Evolutionary conservation across 2,113 vertebrate species (phyloP).

Genomic region (Tricholaema leucomelas): DNA sequence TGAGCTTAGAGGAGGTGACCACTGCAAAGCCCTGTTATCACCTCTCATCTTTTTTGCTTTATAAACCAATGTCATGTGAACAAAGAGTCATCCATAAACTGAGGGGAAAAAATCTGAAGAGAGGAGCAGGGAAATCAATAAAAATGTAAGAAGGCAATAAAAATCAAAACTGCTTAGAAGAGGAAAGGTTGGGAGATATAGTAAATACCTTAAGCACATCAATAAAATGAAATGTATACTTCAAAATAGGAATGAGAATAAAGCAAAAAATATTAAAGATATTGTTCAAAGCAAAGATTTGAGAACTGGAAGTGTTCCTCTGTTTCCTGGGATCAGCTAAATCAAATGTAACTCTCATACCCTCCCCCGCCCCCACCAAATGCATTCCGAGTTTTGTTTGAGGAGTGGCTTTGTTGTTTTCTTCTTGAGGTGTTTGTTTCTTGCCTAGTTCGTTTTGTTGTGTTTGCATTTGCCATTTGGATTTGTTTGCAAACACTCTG

Average conservation of each 20-base stretch:
- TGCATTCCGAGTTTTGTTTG: accelerated
- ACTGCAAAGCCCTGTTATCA: slow-evolving; percentile 43
- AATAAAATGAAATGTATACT: slow-evolving; percentile 35
- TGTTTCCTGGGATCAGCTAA: background rate
- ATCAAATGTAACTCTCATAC: background rate
- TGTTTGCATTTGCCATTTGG: background rate
- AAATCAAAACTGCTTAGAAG: slow-evolving; percentile 50
- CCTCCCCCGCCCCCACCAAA: background rate
- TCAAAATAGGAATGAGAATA: slow-evolving; percentile 35
- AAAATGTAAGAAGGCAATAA: slow-evolving; percentile 45
- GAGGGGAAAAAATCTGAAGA: slow-evolving; percentile 1
- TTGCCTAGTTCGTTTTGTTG: background rate
- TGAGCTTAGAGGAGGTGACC: background rate
- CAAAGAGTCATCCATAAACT: slow-evolving; percentile 38
- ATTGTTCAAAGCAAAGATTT: slow-evolving; percentile 7
- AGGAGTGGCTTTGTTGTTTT: background rate
- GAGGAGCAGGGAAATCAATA: slow-evolving; percentile 43
- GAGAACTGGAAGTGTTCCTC: background rate
- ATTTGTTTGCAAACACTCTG: background rate
- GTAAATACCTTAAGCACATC: slow-evolving; percentile 16
- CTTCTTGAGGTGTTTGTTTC: background rate
- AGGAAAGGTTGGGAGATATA: background rate
- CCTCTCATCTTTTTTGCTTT: slow-evolving; percentile 48
- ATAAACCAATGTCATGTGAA: slow-evolving; percentile 23
- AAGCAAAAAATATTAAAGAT: slow-evolving; percentile 27